Conservation (phyloP, 2,888 invertebrate species). For the Antheraea yamamai region DNA sequence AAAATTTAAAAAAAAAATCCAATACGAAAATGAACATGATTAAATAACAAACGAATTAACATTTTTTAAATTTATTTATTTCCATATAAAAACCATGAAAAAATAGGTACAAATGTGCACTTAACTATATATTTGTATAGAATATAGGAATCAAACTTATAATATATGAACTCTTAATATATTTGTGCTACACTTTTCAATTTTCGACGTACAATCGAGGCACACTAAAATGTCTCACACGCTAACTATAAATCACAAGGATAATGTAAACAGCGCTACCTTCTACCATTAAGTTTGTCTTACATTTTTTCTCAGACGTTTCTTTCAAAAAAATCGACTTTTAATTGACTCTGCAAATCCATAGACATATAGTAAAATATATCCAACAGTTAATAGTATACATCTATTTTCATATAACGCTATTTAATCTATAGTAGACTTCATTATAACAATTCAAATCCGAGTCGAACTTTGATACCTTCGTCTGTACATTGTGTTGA, state of each 20-base stretch:
- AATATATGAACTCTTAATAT: neutral
- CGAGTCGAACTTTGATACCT: neutral
- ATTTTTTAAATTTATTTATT: conserved; percentile 29
- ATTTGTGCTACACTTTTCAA: neutral
- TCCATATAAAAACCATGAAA: conserved; percentile 34
- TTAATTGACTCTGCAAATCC: neutral
- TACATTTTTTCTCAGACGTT: neutral
- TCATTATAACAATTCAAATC: neutral
- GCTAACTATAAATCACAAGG: neutral
- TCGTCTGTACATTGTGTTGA: neutral
- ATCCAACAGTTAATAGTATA: no score
- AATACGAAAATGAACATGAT: neutral
- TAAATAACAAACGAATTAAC: conserved; percentile 18
- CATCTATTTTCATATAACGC: no score
- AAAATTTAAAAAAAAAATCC: no score
- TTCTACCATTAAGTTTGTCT: neutral
- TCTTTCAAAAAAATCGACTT: neutral
- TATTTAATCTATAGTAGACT: neutral
- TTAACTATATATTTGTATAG: conserved; percentile 26
- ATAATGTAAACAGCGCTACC: neutral
- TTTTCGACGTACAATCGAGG: neutral
- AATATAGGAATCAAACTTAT: conserved; percentile 23
- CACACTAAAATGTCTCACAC: neutral
- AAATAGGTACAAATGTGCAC: conserved; percentile 41
- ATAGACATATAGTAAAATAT: no score